Evolutionary conservation across 2,113 vertebrate species (phyloP).

Genomic region (Brachyistius frenatus): DNA sequence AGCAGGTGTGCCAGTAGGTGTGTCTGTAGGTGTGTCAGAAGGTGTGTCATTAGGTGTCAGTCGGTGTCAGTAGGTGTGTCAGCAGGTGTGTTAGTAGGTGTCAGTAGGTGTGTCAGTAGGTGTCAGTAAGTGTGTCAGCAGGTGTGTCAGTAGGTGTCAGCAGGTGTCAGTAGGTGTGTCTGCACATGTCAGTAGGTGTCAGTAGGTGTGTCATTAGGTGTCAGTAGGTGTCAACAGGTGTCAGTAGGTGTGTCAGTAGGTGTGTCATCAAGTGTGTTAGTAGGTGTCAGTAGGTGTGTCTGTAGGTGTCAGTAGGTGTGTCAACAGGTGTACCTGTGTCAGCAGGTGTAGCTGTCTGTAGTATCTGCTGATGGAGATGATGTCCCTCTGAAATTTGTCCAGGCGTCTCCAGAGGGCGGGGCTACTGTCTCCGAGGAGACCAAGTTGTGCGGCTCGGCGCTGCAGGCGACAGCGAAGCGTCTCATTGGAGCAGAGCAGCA

Average conservation of each 20-base stretch:
- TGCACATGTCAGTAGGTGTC: too few species aligned
- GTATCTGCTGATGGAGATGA: constrained; percentile 36
- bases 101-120: not conserved
- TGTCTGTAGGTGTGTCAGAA: not conserved
- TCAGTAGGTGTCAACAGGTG: not conserved
- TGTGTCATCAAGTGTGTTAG: constrained; percentile 5
- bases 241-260: constrained; percentile 10
- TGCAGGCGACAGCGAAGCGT: constrained; percentile 22
- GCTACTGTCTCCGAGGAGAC: constrained; percentile 37
- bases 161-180: not conserved
- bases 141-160: too few species aligned
- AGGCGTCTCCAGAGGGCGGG: constrained; percentile 20
- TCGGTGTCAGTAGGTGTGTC: too few species aligned
- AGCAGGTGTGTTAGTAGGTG: too few species aligned
- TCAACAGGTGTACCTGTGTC: constrained; percentile 2
- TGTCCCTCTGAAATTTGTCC: constrained; percentile 23
- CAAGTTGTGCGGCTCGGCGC: constrained; percentile 8
- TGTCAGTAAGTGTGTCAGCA: not conserved
- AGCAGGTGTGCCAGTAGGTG: too few species aligned
- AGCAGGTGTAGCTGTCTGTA: constrained; percentile 40
- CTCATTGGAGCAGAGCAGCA: constrained; percentile 52
- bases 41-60: too few species aligned
- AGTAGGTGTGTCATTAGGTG: not conserved
- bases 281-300: constrained; percentile 7
- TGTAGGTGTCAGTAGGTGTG: constrained; percentile 19